Conservation (phyloP, 2,888 invertebrate species). For the Proisotoma minuta region DNA sequence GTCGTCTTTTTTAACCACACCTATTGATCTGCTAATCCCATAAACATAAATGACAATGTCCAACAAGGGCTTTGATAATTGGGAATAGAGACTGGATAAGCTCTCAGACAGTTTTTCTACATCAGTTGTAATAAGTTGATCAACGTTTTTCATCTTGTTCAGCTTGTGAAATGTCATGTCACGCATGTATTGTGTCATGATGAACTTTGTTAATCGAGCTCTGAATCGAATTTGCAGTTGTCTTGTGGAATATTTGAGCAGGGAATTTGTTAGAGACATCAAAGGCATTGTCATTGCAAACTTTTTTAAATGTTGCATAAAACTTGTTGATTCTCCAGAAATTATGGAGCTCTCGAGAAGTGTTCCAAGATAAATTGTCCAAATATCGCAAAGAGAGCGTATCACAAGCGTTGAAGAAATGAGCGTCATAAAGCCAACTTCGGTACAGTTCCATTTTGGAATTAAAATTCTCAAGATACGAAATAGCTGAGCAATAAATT, state of each 20-base stretch:
- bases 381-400: constrained; percentile 90
- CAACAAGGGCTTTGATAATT: constrained; percentile 89
- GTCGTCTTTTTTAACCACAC: too few species aligned
- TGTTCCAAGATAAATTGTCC: constrained; percentile 94
- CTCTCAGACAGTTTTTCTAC: constrained; percentile 96
- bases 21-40: constrained; percentile 73
- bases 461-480: constrained; percentile 63
- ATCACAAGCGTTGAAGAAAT: constrained; percentile 77
- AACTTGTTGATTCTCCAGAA: constrained; percentile 27
- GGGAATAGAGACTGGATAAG: constrained; percentile 91
- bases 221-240: constrained; percentile 79
- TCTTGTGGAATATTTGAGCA: constrained; percentile 23
- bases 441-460: constrained; percentile 72
- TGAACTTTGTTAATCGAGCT: constrained; percentile 76
- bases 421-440: constrained; percentile 66
- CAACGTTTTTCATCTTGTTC: constrained; percentile 85
- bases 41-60: constrained; percentile 93
- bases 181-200: constrained; percentile 89
- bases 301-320: constrained; percentile 35
- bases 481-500: constrained; percentile 29
- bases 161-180: constrained; percentile 95
- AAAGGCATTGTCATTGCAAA: constrained; percentile 46
- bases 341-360: constrained; percentile 71
- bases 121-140: constrained; percentile 91
- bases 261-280: constrained; percentile 24